Conservation (phyloP, 2,888 invertebrate genomes). For the Chelonus formosanus region DNA sequence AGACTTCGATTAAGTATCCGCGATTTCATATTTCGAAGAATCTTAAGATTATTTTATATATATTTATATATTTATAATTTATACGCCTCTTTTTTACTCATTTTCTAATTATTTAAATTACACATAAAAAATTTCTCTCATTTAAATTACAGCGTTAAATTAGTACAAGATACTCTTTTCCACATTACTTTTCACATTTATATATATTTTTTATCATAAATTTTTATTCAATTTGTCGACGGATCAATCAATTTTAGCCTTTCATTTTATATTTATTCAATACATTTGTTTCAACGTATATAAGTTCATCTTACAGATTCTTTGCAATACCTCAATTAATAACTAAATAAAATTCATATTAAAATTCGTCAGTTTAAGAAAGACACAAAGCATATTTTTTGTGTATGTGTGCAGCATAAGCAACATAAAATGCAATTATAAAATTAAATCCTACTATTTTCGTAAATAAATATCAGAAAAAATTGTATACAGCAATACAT, state of each 20-base stretch:
- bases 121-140: slow-evolving; percentile 30
- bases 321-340: too few relatives aligned
- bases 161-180: too few relatives aligned
- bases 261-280: too few relatives aligned
- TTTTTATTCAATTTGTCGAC: slow-evolving; percentile 4
- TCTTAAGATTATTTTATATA: slow-evolving; percentile 37
- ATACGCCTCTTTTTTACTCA: slow-evolving; percentile 41
- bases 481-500: slow-evolving; percentile 4
- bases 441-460: slow-evolving; percentile 9
- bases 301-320: too few relatives aligned
- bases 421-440: slow-evolving; percentile 29
- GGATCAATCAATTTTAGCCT: too few relatives aligned
- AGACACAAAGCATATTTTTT: slow-evolving; percentile 8
- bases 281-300: too few relatives aligned
- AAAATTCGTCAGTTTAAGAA: neutral
- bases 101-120: slow-evolving; percentile 33
- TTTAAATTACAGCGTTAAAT: slow-evolving; percentile 15
- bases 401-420: slow-evolving; percentile 8
- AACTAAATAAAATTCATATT: neutral
- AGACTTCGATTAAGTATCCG: slow-evolving; percentile 52
- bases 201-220: slow-evolving; percentile 26
- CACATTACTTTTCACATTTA: slow-evolving; percentile 23
- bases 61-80: slow-evolving; percentile 43
- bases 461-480: slow-evolving; percentile 11
- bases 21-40: slow-evolving; percentile 48